Evolutionary conservation across 2,113 vertebrate species (phyloP).

Genomic region (Solea senegalensis): DNA sequence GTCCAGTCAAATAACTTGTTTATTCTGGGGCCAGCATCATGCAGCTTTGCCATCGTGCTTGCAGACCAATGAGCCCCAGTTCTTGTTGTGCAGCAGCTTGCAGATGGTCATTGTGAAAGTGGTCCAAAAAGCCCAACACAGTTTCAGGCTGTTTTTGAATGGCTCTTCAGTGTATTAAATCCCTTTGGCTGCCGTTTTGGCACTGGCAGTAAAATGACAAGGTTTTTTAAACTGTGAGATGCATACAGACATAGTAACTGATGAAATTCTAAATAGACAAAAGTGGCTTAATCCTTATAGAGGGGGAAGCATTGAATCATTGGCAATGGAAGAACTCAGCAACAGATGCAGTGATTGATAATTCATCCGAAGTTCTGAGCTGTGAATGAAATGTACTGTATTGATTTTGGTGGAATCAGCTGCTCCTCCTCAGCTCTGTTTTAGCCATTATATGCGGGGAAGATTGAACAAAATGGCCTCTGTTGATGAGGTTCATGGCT

Average conservation of each 20-base stretch:
- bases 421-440: constrained; percentile 21
- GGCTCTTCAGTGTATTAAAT: constrained; percentile 71
- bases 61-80: constrained; percentile 62
- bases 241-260: constrained; percentile 70
- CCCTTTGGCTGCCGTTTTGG: constrained; percentile 65
- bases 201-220: constrained; percentile 64
- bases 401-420: constrained; percentile 53
- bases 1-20: constrained; percentile 70
- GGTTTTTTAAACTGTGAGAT: constrained; percentile 67
- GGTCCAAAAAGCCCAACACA: constrained; percentile 75
- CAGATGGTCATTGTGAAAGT: constrained; percentile 78
- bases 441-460: constrained; percentile 1
- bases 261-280: constrained; percentile 78
- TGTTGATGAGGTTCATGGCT: constrained; percentile 28
- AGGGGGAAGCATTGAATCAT: constrained; percentile 53
- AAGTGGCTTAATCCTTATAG: constrained; percentile 68
- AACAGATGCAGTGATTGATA: constrained; percentile 73
- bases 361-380: constrained; percentile 49
- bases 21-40: constrained; percentile 69
- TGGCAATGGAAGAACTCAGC: constrained; percentile 52
- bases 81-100: constrained; percentile 67
- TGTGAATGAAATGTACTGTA: constrained; percentile 65
- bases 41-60: constrained; percentile 68
- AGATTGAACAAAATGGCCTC: constrained; percentile 24
- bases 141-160: constrained; percentile 74